Evolutionary conservation across 2,888 invertebrate species (phyloP), one percentile per base, ranked within the genome.

Genomic region (Drosophila recens): DNA sequence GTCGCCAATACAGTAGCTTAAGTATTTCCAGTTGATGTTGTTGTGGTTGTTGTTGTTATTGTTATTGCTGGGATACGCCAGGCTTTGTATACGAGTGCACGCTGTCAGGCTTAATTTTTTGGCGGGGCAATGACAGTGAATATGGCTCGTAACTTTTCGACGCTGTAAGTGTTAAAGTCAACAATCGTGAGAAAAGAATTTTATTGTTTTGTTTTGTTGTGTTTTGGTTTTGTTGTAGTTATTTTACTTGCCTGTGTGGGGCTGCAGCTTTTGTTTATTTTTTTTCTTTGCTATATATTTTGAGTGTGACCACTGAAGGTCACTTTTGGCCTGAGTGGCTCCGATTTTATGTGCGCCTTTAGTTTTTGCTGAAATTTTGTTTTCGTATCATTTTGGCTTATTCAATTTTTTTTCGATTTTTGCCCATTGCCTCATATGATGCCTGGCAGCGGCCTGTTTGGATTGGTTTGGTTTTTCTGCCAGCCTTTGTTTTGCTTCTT

Each of bases 171-270:
- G 88, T 81, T 90, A 89, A 90, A 83, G 85, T 89, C 82, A 90
- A 89, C 89, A 89, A 90, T 90, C 90, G 90, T 90, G 90, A 90
- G 90, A 90, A 90, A 90, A 90, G 90, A 90, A 90, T 89, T 90
- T 85, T 87, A 88, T 80, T 81, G 82, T 87, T 78, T 82, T 86
- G 59, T 61, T 80, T 56, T 65, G 65, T 61, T 80, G 56, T 65
- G 65, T 57, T 52, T 49, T 57, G 23, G 17, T 43, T 64, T 51
- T 45, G 43, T 72, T 79, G 76, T 66, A 70, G 73, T 84, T 78
- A 49, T 72, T 77, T 65, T 66, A 75, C 54, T 68, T 76, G 54
- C 54, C 54, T 71, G 64, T 82, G 69, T 79, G 70, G 75, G 58
- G 69, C 74, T 80, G 82, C 76, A 74, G 70, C 71, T 65, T 76